These are phyloP conservation scores for Pogonomyrmex barbatus DNA, from an alignment of 1,140 invertebrate species.

Conservation along the genomic window DNA sequence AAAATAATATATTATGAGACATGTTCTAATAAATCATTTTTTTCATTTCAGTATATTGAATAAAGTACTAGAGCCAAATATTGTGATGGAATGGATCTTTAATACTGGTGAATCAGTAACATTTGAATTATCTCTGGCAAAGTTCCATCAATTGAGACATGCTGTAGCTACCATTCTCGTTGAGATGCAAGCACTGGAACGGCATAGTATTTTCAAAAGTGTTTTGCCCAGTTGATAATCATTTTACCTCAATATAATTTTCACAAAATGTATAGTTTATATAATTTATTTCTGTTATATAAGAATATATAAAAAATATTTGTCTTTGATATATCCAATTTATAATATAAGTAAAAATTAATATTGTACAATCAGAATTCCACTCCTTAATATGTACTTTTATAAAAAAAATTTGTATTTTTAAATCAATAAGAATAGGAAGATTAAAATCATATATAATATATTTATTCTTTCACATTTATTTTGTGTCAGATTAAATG, in stretches of 20 bases:
- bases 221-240: slow-evolving; percentile 65
- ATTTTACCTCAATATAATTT: no score
- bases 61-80: slow-evolving; percentile 82
- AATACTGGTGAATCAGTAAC: slow-evolving; percentile 78
- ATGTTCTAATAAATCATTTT: slow-evolving; percentile 24
- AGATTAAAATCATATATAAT: no score
- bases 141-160: slow-evolving; percentile 83
- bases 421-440: no score
- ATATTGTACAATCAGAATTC: no score
- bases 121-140: slow-evolving; percentile 82
- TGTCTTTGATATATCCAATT: background rate
- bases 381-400: no score
- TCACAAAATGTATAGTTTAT: no score
- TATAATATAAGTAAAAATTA: slow-evolving; percentile 16
- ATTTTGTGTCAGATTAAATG: no score
- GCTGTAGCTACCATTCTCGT: slow-evolving; percentile 82
- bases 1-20: slow-evolving; percentile 12
- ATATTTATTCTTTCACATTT: no score
- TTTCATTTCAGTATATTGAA: slow-evolving; percentile 79
- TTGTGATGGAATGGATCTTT: slow-evolving; percentile 84
- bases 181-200: slow-evolving; percentile 81
- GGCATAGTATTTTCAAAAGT: slow-evolving; percentile 77
- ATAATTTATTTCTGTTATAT: background rate
- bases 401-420: no score
- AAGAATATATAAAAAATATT: background rate